Evolutionary conservation across 1,140 invertebrate species (phyloP), one percentile per base, ranked within the genome.

Genomic region (Rhyzopertha dominica): DNA sequence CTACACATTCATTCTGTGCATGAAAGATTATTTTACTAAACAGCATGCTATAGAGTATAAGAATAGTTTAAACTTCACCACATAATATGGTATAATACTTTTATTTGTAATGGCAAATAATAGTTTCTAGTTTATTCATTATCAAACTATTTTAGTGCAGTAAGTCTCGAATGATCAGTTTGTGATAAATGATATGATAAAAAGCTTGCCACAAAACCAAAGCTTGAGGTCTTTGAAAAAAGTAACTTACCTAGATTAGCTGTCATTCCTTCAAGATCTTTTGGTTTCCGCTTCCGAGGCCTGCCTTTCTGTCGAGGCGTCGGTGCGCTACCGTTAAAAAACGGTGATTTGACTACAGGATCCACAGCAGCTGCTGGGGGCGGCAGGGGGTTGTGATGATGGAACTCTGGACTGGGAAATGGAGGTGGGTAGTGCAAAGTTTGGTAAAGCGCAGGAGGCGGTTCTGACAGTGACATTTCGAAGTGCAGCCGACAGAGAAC

Each of bases 231-330:
- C n/a, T n/a, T n/a, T 17, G 4, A 29, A 43, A 28, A 43, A 59
- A 37, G 30, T 43, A 48, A 74, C 80, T 82, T 68, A 87, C 84
- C 85, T 66, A 90, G 78, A 70, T 82, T 88, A 18, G 85, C 83
- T 14, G 84, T 85, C 81, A 90, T 85, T 24, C 82, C 74, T 59
- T 90, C 87, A 39, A 89, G 75, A 61, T 90, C 87, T 73, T 90
- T 90, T 29, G 86, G 85, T 69, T 91, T 94, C 73, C 90, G 76
- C 69, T 95, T 95, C 64, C 90, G 77, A 1, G 91, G 90, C 47
- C 92, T 73, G 1, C 91, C 91, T 74, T 96, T 95, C 66, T 94
- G 90, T 54, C 86, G 74, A 0, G 84, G 84, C 23, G 84, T 74
- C 65, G 50, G 72, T 61, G 52, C 76, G 70, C 79, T 74, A 9